phyloP scores from a whole-genome alignment of 2,113 vertebrate species.

The Odontesthes bonariensis region DNA sequence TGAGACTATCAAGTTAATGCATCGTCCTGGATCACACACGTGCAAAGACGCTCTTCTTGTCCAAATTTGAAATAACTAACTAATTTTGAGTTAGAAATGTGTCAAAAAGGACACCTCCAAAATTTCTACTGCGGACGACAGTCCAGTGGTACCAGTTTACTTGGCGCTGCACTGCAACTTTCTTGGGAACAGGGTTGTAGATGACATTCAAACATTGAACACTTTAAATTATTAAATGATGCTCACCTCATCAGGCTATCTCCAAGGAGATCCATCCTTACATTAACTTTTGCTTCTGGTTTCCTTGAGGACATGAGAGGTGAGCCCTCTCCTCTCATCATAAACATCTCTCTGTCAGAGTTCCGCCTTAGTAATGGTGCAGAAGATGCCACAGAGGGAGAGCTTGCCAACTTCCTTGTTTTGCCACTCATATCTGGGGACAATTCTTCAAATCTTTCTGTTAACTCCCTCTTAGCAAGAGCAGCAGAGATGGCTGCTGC shows the following conservation, averaged over 20 bases:
- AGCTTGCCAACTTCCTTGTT: conserved; percentile 85
- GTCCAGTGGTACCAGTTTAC: too few relatives aligned
- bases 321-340: conserved; percentile 83
- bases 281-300: conserved; percentile 89
- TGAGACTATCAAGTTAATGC: not conserved
- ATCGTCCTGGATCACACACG: not conserved
- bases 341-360: conserved; percentile 85
- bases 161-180: not conserved
- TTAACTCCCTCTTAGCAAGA: conserved; percentile 84
- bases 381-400: conserved; percentile 81
- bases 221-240: not conserved
- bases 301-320: conserved; percentile 85
- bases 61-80: not conserved
- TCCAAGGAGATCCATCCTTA: conserved; percentile 92
- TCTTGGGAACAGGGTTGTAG: not conserved
- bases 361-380: conserved; percentile 81
- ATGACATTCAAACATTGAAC: not conserved
- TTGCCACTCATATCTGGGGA: conserved; percentile 88
- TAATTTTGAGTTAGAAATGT: too few relatives aligned
- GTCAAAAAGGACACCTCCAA: too few relatives aligned
- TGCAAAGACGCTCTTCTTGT: not conserved
- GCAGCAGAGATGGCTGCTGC: conserved; percentile 69
- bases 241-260: conserved; percentile 91
- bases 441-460: conserved; percentile 82
- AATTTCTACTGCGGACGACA: too few relatives aligned